phyloP scores from a whole-genome alignment of 1,140 invertebrate species.

The Bombus fervidus region DNA sequence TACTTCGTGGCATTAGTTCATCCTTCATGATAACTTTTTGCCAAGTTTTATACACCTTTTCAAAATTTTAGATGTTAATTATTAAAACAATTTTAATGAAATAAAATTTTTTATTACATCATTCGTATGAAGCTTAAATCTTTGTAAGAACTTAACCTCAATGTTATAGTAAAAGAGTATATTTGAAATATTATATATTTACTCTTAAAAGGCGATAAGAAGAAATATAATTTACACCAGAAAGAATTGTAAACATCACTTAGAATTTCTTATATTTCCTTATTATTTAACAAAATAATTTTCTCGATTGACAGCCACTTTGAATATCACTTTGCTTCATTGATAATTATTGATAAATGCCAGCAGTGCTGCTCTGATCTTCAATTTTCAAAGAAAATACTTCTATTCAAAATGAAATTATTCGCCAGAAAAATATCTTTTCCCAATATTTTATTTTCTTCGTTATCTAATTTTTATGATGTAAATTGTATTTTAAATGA shows the following conservation, averaged over 20 bases:
- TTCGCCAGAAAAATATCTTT: neutral
- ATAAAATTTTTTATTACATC: too few relatives aligned
- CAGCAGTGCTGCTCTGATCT: neutral
- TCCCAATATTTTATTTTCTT: too few relatives aligned
- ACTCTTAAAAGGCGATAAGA: neutral
- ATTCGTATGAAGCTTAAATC: neutral
- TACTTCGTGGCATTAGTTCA: slow-evolving; percentile 77
- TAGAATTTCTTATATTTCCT: neutral
- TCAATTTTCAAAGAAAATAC: neutral
- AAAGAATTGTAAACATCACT: neutral
- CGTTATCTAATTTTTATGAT: neutral
- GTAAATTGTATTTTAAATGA: neutral
- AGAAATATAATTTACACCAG: neutral
- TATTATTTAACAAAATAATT: neutral
- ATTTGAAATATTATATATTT: neutral
- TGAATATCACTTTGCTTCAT: neutral
- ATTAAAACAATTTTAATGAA: neutral
- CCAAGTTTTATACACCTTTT: slow-evolving; percentile 53
- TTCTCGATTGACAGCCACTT: neutral
- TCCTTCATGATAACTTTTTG: slow-evolving; percentile 57
- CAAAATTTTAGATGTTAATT: neutral
- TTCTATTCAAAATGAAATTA: neutral
- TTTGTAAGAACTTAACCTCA: neutral
- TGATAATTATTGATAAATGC: neutral
- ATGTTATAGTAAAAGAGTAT: neutral